Evolutionary conservation across 2,113 vertebrate species (phyloP).

Genomic region (Phodopus roborovskii): DNA sequence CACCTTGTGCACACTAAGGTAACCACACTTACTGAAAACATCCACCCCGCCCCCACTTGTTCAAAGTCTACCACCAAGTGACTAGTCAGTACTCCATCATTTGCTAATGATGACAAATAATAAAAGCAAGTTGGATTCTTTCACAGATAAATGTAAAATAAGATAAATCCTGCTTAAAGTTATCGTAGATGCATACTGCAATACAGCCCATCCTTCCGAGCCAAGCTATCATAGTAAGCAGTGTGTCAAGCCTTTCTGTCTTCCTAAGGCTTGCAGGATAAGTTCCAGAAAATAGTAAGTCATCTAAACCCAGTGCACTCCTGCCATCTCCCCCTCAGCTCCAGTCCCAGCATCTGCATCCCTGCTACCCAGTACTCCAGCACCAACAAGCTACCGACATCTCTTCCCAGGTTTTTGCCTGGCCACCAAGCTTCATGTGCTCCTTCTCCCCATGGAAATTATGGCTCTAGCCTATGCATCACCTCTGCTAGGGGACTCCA

Average conservation of each 20-base stretch:
- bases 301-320: background rate
- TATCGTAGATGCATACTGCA: background rate
- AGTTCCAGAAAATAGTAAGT: background rate
- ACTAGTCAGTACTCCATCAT: background rate
- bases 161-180: background rate
- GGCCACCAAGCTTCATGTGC: background rate
- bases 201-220: background rate
- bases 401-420: background rate
- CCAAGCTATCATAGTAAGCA: background rate
- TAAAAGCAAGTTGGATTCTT: background rate
- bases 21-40: background rate
- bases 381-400: rapidly evolving
- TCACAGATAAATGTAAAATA: background rate
- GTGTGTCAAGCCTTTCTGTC: background rate
- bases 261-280: background rate
- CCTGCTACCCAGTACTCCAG: rapidly evolving
- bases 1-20: rapidly evolving
- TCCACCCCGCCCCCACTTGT: background rate
- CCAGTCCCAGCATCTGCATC: rapidly evolving
- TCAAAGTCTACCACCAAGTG: background rate
- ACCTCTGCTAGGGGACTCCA: too few relatives aligned
- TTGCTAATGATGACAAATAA: background rate
- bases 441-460: background rate
- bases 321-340: background rate
- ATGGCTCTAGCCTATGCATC: background rate